These are phyloP conservation scores for Lottia scabra DNA, from an alignment of 2,888 invertebrate species.

Conservation along the genomic window DNA sequence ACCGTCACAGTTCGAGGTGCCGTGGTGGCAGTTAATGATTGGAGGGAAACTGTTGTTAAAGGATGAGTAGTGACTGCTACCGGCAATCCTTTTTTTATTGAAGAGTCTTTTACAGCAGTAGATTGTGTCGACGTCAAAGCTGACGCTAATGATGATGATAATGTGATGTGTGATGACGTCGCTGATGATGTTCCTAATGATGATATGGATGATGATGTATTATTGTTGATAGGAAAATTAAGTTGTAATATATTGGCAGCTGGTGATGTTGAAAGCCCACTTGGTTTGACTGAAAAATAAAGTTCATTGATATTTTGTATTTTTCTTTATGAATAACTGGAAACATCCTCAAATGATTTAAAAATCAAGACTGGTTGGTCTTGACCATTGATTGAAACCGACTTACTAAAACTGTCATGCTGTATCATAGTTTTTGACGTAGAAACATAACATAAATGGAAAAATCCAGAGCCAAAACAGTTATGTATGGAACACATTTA, in stretches of 20 bases:
- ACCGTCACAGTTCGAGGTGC: conserved; percentile 18
- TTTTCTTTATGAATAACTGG: too few species aligned
- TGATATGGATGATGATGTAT: conserved; percentile 23
- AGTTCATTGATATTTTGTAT: background rate
- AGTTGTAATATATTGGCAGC: conserved; percentile 65
- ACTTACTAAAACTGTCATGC: background rate
- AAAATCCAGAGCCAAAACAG: too few species aligned
- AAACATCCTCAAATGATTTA: background rate
- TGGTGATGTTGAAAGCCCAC: conserved; percentile 64
- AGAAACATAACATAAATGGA: background rate
- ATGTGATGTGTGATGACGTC: conserved; percentile 17
- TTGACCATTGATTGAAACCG: background rate
- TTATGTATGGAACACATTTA: too few species aligned
- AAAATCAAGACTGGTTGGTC: background rate
- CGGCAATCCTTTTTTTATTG: background rate
- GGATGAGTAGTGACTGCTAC: background rate
- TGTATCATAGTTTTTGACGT: background rate
- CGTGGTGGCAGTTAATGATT: conserved; percentile 24
- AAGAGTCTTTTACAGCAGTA: conserved; percentile 12
- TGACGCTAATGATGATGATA: conserved; percentile 33
- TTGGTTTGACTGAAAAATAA: conserved; percentile 51
- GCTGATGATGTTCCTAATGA: conserved; percentile 29
- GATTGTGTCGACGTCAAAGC: conserved; percentile 31
- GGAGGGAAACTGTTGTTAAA: conserved; percentile 17
- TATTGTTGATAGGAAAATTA: conserved; percentile 58